Base-by-base conservation (phyloP, 2,113 vertebrate species). In the Cichladusa arquata region DNA sequence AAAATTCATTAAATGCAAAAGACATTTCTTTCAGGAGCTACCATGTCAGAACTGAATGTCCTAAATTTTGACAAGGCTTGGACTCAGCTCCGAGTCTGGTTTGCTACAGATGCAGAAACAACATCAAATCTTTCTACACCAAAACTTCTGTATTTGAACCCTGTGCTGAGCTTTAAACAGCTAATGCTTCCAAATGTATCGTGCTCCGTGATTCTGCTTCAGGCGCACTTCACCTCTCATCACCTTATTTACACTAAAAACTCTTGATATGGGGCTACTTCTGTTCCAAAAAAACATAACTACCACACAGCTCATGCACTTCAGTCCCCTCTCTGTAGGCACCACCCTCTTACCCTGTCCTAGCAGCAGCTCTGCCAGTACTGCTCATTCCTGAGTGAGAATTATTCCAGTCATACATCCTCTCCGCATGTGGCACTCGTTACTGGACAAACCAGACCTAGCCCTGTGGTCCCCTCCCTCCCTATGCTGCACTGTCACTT, bases 1-100 rank as follows among this genome's bases (percentile, higher is more conserved):
- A 91, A 94, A 94, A 93, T 93, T 93, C 90, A 96, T 94, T 90
- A 94, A 83, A 94, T 94, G 93, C 67, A 93, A 93, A 95, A 90
- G 60, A 79, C 61, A 34, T 77, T 86, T 78, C 78, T 90, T 74
- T 92, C 79, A 56, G 36, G 81, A 92, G 31, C 72, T 85, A 79
- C 50, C 38, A 44, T 36, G 53, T 86, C 38, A 8, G 85, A 86
- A 88, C 57, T 73, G 82, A 82, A 79, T 54, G 53, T 23, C 53
- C 88, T 77, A 88, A 85, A 88, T 92, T 93, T 88, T 54, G 8
- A 89, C 50, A 81, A 90, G 57, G 20, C 57, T 86, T 86, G 88
- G 73, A 84, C 81, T 80, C 10, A 0, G n/a, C 61, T 86, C 57
- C 69, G 76, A 31, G 45, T 72, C 23, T 67, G 42, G 58, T 64